phyloP scores from a whole-genome alignment of 2,113 vertebrate genomes.

The Cygnus buccinator region DNA sequence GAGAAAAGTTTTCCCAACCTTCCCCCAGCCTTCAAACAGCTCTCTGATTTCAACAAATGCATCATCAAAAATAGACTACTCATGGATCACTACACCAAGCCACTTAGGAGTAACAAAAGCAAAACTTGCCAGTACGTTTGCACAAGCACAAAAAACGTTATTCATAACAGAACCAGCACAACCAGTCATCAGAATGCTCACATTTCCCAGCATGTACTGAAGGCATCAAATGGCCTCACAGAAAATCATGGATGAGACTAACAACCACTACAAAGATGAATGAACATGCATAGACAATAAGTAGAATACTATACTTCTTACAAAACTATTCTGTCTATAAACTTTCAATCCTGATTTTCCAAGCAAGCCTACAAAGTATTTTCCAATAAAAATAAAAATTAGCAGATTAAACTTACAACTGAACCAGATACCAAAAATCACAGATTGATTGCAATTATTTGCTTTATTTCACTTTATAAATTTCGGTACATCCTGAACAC shows the following conservation, averaged over 20 bases:
- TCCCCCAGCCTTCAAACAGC: background rate
- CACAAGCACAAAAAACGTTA: background rate
- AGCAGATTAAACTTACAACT: background rate
- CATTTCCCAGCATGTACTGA: background rate
- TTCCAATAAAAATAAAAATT: background rate
- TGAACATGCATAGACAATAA: accelerated
- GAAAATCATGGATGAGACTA: background rate
- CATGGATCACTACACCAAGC: background rate
- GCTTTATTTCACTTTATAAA: background rate
- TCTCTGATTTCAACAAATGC: background rate
- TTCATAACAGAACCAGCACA: background rate
- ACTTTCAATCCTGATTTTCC: background rate
- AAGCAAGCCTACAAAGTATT: background rate
- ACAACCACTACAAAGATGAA: background rate
- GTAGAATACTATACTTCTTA: background rate
- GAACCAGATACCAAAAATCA: background rate
- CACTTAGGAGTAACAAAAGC: background rate
- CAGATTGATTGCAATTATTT: background rate
- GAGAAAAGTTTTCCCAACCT: background rate
- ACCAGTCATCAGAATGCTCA: background rate
- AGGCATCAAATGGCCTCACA: background rate
- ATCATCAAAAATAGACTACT: background rate
- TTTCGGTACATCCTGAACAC: background rate
- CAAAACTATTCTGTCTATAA: background rate
- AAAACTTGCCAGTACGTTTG: background rate